Evolutionary conservation across 2,113 vertebrate genomes (phyloP), one percentile per base, ranked within the genome.

Genomic region (Stomatorhinus ivindoensis): DNA sequence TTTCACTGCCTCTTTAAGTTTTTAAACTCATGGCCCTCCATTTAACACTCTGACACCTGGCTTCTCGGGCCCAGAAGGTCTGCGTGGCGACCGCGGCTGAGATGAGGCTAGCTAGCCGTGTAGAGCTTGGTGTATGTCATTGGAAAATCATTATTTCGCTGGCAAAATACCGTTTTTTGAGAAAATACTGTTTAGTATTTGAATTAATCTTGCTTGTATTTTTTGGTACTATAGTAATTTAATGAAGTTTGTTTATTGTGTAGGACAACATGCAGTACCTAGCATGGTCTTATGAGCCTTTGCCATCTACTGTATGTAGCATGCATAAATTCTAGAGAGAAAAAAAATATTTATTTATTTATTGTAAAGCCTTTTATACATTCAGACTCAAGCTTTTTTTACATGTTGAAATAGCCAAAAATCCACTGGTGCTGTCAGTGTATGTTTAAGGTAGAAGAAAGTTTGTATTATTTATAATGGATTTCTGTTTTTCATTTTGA

Each of bases 1-100:
- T 97, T 98, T 98, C 97, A 98, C 96, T 93, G 96, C 96, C 96
- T 97, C 96, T 97, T 98, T 96, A 97, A 98, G 97, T 98, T 98
- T 97, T 96, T 96, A 95, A 97, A 98, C 97, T 97, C 96, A 94
- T 92, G 92, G 93, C 94, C 94, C 94, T 94, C 94, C 95, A 96
- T 97, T 97, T 96, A 97, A 97, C 96, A 96, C 97, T 95, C 94
- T 97, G 94, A 96, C 95, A 95, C 94, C 93, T 93, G 88, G 88
- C 91, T 90, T 85, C 90, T 44, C 88, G 5, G 31, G 89, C 15
- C 82, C 21, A 35, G 65, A 13, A 58, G 13, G 73, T 76, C 46
- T 55, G 92, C n/a, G 55, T 88, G 91, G 93, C 93, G 91, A 47
- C 27, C 42, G 17, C 46, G 50, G 73, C 86, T 35, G 17, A 44